Conservation (phyloP, 2,797 vertebrate genomes). For the Tapirus indicus region DNA sequence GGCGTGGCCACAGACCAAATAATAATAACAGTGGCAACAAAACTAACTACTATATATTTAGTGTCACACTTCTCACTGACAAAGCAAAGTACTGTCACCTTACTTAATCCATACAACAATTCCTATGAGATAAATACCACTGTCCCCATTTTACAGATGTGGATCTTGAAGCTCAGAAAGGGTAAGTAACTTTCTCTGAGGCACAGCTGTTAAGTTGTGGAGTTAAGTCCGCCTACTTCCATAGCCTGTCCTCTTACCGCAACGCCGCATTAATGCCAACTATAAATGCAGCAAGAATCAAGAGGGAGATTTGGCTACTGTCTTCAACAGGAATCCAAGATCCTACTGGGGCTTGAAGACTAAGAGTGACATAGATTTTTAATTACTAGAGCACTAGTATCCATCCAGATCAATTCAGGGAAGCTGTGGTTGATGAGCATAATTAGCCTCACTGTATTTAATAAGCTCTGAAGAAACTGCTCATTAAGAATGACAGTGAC, state of each 20-base stretch:
- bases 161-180: neutral
- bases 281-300: neutral
- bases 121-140: neutral
- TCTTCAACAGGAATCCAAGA: neutral
- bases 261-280: neutral
- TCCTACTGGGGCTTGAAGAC: neutral
- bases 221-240: neutral
- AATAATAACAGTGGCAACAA: neutral
- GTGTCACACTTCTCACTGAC: neutral
- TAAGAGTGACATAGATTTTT: constrained; percentile 12
- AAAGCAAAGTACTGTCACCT: neutral
- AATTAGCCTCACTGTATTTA: constrained; percentile 31
- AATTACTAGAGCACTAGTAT: constrained; percentile 25
- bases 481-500: constrained; percentile 66
- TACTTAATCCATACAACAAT: neutral
- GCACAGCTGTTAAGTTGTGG: neutral
- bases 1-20: neutral
- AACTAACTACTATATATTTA: neutral
- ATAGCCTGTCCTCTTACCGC: neutral
- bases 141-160: neutral
- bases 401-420: constrained; percentile 27
- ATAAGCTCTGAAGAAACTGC: constrained; percentile 48
- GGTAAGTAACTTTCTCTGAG: neutral
- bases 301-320: neutral
- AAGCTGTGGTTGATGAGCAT: neutral